Evolutionary conservation across 2,888 invertebrate genomes (phyloP).

Genomic region (Drosophila aldrichi): DNA sequence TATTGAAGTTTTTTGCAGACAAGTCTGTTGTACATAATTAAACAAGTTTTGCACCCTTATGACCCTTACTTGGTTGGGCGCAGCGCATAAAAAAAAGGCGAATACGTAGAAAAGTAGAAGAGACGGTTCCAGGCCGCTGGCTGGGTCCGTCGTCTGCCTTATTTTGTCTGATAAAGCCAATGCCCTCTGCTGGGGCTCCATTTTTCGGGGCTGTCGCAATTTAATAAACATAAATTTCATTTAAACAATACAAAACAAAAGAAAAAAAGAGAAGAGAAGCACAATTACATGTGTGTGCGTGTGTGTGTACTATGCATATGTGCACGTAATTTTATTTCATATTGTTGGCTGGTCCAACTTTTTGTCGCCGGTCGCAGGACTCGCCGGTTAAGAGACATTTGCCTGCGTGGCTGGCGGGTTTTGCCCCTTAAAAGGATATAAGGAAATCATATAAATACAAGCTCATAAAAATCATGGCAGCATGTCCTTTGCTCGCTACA

Average conservation of each 20-base stretch:
- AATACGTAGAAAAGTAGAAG: neutral
- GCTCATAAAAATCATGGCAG: conserved; percentile 79
- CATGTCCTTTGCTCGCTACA: conserved; percentile 54
- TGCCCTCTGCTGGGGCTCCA: conserved; percentile 49
- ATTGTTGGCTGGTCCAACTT: conserved; percentile 51
- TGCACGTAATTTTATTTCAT: conserved; percentile 65
- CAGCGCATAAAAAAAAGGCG: conserved; percentile 10
- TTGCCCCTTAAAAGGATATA: conserved; percentile 58
- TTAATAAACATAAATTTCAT: conserved; percentile 75
- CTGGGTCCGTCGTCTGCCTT: conserved; percentile 12
- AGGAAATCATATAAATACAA: conserved; percentile 77
- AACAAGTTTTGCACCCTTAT: neutral
- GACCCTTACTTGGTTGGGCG: conserved; percentile 12
- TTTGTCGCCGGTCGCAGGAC: conserved; percentile 47
- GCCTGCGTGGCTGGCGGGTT: conserved; percentile 22
- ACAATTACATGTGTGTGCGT: conserved; percentile 31
- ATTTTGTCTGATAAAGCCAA: conserved; percentile 42
- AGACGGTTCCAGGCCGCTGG: conserved; percentile 9
- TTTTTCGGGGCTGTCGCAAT: conserved; percentile 54
- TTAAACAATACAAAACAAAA: conserved; percentile 61
- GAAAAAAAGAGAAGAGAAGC: conserved; percentile 33
- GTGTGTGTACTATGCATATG: conserved; percentile 42
- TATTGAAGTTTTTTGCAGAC: neutral
- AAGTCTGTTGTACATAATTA: conserved; percentile 1
- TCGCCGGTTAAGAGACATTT: conserved; percentile 47